Conservation (phyloP, 1,140 invertebrate species). For the Drosophila sucinea region DNA sequence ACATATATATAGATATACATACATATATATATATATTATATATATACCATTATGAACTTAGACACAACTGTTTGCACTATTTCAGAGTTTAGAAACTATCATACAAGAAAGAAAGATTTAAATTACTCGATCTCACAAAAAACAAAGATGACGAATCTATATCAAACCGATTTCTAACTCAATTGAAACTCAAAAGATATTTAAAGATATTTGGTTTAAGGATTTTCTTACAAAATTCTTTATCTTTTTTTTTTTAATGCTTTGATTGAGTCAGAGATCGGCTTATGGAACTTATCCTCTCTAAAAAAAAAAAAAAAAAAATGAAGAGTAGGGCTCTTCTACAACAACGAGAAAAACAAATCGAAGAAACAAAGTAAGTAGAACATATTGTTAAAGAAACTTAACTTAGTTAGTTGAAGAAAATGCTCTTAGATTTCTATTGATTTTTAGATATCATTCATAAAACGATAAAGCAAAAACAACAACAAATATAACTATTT, state of each 20-base stretch:
- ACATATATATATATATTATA: constrained; percentile 24
- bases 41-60: constrained; percentile 29
- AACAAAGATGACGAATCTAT: background rate
- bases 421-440: background rate
- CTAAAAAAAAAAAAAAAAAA: background rate
- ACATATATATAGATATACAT: constrained; percentile 29
- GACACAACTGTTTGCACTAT: constrained; percentile 61
- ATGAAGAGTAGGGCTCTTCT: background rate
- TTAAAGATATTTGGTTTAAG: background rate
- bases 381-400: background rate
- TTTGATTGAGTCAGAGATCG: background rate
- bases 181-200: background rate
- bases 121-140: constrained; percentile 1
- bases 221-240: background rate
- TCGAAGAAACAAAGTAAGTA: constrained; percentile 26
- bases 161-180: background rate
- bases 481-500: constrained; percentile 9
- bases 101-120: constrained; percentile 19
- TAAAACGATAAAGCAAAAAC: background rate
- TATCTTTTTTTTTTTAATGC: background rate
- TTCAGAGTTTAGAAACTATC: constrained; percentile 69
- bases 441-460: constrained; percentile 7
- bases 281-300: background rate
- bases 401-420: background rate
- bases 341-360: background rate